These are phyloP conservation scores for Mylabris phalerata DNA, from an alignment of 1,140 invertebrate genomes.

Conservation along the genomic window DNA sequence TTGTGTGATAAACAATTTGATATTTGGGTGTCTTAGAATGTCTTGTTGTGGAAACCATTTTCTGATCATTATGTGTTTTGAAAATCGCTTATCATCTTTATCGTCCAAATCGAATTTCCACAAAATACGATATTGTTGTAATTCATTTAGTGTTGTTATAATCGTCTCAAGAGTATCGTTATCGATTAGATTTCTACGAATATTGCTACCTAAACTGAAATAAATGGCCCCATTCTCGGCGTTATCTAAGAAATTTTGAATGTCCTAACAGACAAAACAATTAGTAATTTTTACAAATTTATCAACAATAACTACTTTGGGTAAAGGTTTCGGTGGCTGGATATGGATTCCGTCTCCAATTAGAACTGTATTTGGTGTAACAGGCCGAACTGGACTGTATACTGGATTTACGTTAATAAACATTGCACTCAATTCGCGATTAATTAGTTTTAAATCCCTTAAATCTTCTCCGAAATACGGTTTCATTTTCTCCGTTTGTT, in stretches of 20 bases:
- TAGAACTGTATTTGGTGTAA: constrained; percentile 44
- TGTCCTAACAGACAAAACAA: constrained; percentile 32
- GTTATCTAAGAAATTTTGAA: constrained; percentile 41
- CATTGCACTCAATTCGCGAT: constrained; percentile 26
- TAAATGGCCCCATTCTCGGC: constrained; percentile 47
- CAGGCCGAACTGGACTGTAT: constrained; percentile 42
- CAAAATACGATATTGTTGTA: constrained; percentile 43
- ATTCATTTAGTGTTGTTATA: too few species aligned
- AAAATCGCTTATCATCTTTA: constrained; percentile 35
- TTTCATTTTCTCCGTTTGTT: constrained; percentile 26
- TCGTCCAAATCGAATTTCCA: constrained; percentile 45
- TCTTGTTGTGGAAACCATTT: constrained; percentile 50
- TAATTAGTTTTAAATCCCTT: constrained; percentile 24
- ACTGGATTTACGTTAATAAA: constrained; percentile 47
- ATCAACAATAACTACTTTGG: constrained; percentile 30
- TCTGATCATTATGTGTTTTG: constrained; percentile 33
- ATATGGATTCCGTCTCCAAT: constrained; percentile 47
- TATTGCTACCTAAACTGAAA: constrained; percentile 49
- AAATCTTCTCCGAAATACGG: too few species aligned
- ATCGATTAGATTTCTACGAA: constrained; percentile 35
- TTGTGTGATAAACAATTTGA: constrained; percentile 45
- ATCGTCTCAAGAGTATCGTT: too few species aligned
- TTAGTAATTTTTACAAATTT: not conserved
- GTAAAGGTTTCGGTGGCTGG: constrained; percentile 38
- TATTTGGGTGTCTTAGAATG: constrained; percentile 42